Percentiles rank a stretch among this genome's conserved stretches.
phyloP scores from a whole-genome alignment of 2,888 invertebrate species.

The Syritta pipiens region DNA sequence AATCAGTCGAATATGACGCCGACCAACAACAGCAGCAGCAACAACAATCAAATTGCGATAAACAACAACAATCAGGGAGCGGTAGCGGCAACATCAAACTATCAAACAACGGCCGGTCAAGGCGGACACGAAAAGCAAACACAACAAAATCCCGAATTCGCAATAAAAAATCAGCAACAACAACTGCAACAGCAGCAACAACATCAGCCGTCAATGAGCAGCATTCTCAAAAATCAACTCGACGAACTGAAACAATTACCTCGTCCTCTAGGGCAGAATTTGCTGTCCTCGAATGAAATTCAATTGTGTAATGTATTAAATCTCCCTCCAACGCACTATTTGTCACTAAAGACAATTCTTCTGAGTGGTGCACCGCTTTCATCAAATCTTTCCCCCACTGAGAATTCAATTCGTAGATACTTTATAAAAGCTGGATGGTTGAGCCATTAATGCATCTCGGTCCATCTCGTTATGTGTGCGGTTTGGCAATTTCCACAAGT shows the following conservation, averaged over 20 bases:
- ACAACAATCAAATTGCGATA: constrained; percentile 77
- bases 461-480: too few species aligned
- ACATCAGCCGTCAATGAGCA: constrained; percentile 80
- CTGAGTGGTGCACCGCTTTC: constrained; percentile 80
- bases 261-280: constrained; percentile 80
- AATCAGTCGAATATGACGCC: constrained; percentile 82
- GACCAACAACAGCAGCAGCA: constrained; percentile 79
- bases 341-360: constrained; percentile 92
- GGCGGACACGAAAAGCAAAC: constrained; percentile 62
- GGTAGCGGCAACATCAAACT: constrained; percentile 72
- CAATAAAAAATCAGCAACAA: constrained; percentile 73
- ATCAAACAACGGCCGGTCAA: constrained; percentile 36
- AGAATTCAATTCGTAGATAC: constrained; percentile 80
- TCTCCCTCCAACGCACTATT: constrained; percentile 92
- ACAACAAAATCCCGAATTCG: constrained; percentile 70
- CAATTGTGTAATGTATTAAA: constrained; percentile 88
- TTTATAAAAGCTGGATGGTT: constrained; percentile 79
- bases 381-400: constrained; percentile 73
- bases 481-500: constrained; percentile 12
- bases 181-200: constrained; percentile 71
- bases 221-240: constrained; percentile 80
- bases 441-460: constrained; percentile 76
- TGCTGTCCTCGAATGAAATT: constrained; percentile 85
- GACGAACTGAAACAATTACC: constrained; percentile 75
- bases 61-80: too few species aligned